Base-by-base conservation (phyloP, 1,140 invertebrate genomes). In the Drosophila seguyi region DNA sequence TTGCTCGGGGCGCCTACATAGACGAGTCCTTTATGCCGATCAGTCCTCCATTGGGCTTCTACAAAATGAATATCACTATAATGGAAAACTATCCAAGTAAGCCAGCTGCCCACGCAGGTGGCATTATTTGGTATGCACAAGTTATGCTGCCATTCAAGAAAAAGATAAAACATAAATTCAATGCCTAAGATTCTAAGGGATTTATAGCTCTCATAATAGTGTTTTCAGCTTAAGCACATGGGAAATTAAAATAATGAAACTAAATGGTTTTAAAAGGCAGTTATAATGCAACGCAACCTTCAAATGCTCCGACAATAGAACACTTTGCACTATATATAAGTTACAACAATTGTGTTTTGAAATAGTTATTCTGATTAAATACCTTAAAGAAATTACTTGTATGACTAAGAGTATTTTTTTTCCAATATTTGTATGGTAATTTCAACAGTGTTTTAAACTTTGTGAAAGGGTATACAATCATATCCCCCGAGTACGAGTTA, bases 41-140 rank as follows among this genome's bases (percentile, higher is more conserved):
- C 22, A 31, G 20, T 18, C 59, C 44, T 0, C 79, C 79, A 1
- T 27, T 82, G 1, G 79, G 66, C 0, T 7, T 62, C 4, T 81
- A 81, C 22, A 50, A 73, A 45, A 0, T 63, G 0, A 56, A 41
- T 4, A 16, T 73, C 0, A 45, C 41, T 3, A 8, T 81, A 16
- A 41, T 63, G n/a, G 55, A 81, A 14, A 42, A 50, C 13, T 61
- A 20, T 11, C 1, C 2, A 0, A n/a, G 13, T 0, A 27, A 20
- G 5, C 20, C 27, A 6, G 41, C 13, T 8, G 74, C 61, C 2
- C 27, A 29, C 11, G 53, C 22, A 2, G 79, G 74, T 3, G 13
- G 13, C 5, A 11, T 82, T 5, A 29, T 60, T 3, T 59, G 44
- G 22, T 83, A 79, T 52, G 0, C 39, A 0, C 56, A 82, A 31